A percentile compares a stretch with the other conserved stretches of the same genome.
These are phyloP conservation scores for Hyles euphorbiae DNA, from an alignment of 1,140 invertebrate genomes.

Conservation along the genomic window DNA sequence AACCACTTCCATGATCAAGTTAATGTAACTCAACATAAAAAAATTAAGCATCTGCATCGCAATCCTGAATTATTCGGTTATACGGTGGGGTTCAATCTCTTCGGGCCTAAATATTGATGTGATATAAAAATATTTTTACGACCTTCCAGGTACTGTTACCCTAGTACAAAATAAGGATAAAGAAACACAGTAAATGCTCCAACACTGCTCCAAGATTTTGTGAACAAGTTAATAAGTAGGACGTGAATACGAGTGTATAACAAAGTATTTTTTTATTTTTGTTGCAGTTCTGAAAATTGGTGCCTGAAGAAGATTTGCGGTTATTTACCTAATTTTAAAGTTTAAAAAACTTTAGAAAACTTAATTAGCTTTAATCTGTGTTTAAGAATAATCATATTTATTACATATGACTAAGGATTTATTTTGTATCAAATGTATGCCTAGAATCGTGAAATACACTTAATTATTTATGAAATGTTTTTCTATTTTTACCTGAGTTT, in stretches of 20 bases:
- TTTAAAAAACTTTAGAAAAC: too few relatives aligned
- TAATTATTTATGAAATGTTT: too few relatives aligned
- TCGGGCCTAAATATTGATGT: neutral
- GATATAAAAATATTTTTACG: neutral
- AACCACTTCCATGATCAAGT: neutral
- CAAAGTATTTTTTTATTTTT: too few relatives aligned
- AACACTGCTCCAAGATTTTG: neutral
- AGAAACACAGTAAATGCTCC: neutral
- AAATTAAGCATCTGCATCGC: neutral
- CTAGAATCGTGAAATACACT: too few relatives aligned
- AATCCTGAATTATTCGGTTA: neutral
- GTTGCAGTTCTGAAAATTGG: too few relatives aligned
- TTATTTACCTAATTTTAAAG: too few relatives aligned
- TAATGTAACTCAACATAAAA: neutral
- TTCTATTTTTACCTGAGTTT: too few relatives aligned
- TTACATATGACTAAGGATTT: too few relatives aligned
- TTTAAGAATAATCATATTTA: too few relatives aligned
- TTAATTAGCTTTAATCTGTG: too few relatives aligned
- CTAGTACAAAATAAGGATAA: neutral
- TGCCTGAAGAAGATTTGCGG: too few relatives aligned
- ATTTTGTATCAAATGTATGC: too few relatives aligned
- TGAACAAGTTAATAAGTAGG: neutral
- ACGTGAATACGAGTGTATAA: neutral
- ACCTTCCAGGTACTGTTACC: neutral
- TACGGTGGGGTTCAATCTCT: neutral